Evolutionary conservation across 92 coral and sea anemone genomes (phyloP).

Genomic region (Phenganax marumi): DNA sequence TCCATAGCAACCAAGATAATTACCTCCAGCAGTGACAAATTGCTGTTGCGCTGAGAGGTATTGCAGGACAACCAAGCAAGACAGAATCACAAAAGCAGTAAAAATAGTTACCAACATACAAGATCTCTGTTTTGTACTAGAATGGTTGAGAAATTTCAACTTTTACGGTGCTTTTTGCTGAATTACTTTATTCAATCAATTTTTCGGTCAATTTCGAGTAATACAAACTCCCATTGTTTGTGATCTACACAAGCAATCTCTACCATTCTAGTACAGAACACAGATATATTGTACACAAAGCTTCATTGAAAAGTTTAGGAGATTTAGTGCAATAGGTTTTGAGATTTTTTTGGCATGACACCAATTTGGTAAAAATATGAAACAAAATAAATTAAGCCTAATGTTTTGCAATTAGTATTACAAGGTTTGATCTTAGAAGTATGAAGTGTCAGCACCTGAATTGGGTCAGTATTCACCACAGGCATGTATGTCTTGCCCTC

Average conservation of each 20-base stretch:
- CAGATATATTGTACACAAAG: conserved; percentile 2
- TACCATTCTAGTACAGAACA: background rate
- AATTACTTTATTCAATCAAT: too few species aligned
- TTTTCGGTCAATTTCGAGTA: background rate
- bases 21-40: conserved; percentile 13
- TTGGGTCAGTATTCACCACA: too few species aligned
- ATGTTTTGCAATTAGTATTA: background rate
- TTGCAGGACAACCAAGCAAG: background rate
- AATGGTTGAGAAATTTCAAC: too few species aligned
- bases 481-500: conserved; percentile 7
- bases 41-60: background rate
- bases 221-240: background rate
- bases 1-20: conserved; percentile 17
- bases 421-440: background rate
- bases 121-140: conserved; percentile 17
- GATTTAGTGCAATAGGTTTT: background rate
- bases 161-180: too few species aligned
- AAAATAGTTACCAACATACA: background rate
- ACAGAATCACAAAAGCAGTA: background rate
- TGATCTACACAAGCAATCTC: too few species aligned
- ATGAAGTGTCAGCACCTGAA: background rate
- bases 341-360: background rate
- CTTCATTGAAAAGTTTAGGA: background rate
- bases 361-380: too few species aligned
- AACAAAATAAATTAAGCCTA: conserved; percentile 1